Base-by-base conservation (phyloP, 2,888 invertebrate species). In the Stictocephala bisonia region DNA sequence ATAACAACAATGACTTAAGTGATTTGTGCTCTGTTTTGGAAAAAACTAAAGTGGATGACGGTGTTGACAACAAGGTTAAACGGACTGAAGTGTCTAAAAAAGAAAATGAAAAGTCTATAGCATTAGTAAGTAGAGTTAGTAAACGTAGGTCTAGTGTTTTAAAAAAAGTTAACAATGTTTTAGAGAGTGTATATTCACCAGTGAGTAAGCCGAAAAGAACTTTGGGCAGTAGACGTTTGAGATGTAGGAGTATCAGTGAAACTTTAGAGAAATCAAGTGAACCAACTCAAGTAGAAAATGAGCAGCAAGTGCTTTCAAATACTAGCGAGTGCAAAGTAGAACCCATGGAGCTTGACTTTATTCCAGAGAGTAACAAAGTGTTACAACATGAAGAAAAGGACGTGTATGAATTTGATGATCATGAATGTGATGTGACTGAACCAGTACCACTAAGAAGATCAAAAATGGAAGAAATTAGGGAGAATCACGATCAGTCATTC, bases 351-450 rank as follows among this genome's bases (percentile, higher is more conserved):
- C 3, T 20, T 3, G 60, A 60, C 2, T 7, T n/a, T 15, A 35
- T 29, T 35, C 40, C 3, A 13, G 20, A n/a, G 22, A 60, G 40
- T 3, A 35, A 60, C 7, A 44, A 64, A 64, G 1, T 64, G 4
- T 20, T 3, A 18, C 22, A 11, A 22, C 20, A 35, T 3, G 24
- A 35, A 41, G 48, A 56, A 67, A 83, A 83, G 78, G 88, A 88
- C 80, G 85, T 88, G 73, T 89, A 87, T 76, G 87, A 87, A 77
- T 87, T 87, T 79, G 85, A 83, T 76, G 86, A 87, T 74, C 83
- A 83, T 81, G 80, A 83, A 80, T 81, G 81, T 80, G 58, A 82
- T 79, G 77, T 80, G 81, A 75, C 82, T 81, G 74, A 82, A 81
- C 60, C 79, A 74, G 72, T 80, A 77, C 60, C 80, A 75, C 40